Percentiles rank a stretch among this genome's conserved stretches.
Evolutionary conservation across 1,140 invertebrate species (phyloP).

Genomic region (Diorhabda sublineata): DNA sequence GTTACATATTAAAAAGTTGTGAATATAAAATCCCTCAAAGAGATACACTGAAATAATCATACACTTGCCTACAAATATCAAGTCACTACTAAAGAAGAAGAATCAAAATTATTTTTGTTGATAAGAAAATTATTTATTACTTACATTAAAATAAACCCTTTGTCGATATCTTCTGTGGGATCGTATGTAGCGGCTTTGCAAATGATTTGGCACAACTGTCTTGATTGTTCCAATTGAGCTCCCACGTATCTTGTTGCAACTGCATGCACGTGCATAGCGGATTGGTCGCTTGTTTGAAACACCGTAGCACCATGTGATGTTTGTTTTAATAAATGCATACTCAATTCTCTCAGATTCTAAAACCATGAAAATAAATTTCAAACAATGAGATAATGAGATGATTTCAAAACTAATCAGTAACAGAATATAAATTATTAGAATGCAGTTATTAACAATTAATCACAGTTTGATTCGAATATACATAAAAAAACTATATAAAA

Average conservation of each 20-base stretch:
- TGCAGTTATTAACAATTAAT: too few species aligned
- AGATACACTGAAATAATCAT: constrained; percentile 3
- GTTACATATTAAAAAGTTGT: too few species aligned
- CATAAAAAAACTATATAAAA: too few species aligned
- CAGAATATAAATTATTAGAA: too few species aligned
- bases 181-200: constrained; percentile 64
- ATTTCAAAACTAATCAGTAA: not conserved
- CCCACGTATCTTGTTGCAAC: constrained; percentile 75
- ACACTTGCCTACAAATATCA: not conserved
- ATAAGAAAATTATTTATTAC: constrained; percentile 14
- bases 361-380: constrained; percentile 20
- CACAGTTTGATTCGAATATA: too few species aligned
- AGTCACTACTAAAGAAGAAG: too few species aligned
- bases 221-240: constrained; percentile 72
- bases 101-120: too few species aligned
- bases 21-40: too few species aligned
- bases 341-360: constrained; percentile 74
- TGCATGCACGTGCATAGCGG: constrained; percentile 72
- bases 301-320: constrained; percentile 49
- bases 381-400: not conserved
- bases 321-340: constrained; percentile 74
- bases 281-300: constrained; percentile 50
- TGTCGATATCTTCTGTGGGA: constrained; percentile 60
- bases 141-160: constrained; percentile 76
- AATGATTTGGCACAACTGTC: constrained; percentile 69